Conservation (phyloP, 2,888 invertebrate species). For the Andrena fulva region DNA sequence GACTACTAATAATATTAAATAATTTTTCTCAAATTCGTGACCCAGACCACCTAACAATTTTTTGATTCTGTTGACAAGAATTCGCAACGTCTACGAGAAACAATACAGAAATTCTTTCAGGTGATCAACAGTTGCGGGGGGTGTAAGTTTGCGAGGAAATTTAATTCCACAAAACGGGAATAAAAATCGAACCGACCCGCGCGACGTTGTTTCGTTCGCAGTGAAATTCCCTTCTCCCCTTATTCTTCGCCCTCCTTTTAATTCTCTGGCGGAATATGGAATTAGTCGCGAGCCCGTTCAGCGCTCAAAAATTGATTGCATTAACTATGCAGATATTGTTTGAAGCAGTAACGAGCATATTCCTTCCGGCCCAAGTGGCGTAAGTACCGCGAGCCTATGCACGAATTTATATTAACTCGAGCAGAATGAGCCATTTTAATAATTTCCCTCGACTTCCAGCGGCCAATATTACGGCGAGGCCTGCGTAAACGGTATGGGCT, state of each 20-base stretch:
- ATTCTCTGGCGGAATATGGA: slow-evolving; percentile 57
- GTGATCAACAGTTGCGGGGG: slow-evolving; percentile 16
- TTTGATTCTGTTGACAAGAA: background rate
- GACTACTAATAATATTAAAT: background rate
- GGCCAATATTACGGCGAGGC: slow-evolving; percentile 20
- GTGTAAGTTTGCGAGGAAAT: slow-evolving; percentile 9
- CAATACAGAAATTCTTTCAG: background rate
- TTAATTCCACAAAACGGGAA: slow-evolving; percentile 36
- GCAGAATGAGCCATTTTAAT: slow-evolving; percentile 36
- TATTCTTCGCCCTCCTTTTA: slow-evolving; percentile 44
- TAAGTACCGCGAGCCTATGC: slow-evolving; percentile 25
- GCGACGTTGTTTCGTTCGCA: slow-evolving; percentile 2
- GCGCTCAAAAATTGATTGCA: slow-evolving; percentile 47
- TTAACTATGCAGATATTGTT: slow-evolving; percentile 62
- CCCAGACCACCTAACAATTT: background rate
- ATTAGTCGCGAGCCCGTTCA: slow-evolving; percentile 46
- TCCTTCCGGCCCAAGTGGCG: slow-evolving; percentile 31
- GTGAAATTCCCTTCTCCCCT: slow-evolving; percentile 22
- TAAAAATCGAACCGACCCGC: slow-evolving; percentile 36
- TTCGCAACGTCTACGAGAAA: background rate
- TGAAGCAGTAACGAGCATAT: slow-evolving; percentile 18
- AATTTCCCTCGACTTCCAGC: slow-evolving; percentile 16
- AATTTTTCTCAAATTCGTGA: background rate
- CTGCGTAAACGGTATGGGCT: background rate
- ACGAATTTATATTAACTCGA: slow-evolving; percentile 52